phyloP scores from a whole-genome alignment of 1,140 invertebrate genomes.

The Nomia melanderi region DNA sequence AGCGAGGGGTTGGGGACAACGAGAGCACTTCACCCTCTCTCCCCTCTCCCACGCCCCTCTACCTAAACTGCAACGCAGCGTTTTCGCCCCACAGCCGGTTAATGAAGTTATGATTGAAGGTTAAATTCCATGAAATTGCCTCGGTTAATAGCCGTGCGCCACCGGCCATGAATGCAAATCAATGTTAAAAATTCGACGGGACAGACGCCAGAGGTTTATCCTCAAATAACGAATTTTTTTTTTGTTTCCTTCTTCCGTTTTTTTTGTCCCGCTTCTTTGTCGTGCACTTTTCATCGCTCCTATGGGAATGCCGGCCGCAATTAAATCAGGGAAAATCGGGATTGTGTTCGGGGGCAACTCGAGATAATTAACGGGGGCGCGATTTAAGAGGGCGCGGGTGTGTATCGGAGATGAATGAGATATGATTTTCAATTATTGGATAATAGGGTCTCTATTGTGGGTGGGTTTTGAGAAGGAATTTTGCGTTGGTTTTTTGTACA shows the following conservation, averaged over 20 bases:
- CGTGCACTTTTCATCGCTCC: background rate
- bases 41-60: too few species aligned
- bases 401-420: background rate
- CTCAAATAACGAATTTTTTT: conserved; percentile 37
- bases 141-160: conserved; percentile 65
- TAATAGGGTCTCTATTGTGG: too few species aligned
- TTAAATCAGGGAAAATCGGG: conserved; percentile 12
- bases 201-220: background rate
- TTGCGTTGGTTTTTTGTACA: too few species aligned
- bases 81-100: conserved; percentile 64
- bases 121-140: conserved; percentile 78
- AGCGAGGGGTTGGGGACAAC: conserved; percentile 24
- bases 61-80: conserved; percentile 37
- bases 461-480: too few species aligned
- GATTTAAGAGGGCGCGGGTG: too few species aligned
- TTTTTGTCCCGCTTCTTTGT: too few species aligned
- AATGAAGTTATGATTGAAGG: conserved; percentile 79
- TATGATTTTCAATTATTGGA: too few species aligned
- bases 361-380: conserved; percentile 16
- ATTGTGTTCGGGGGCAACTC: background rate
- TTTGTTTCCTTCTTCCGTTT: too few species aligned
- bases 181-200: conserved; percentile 53
- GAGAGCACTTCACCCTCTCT: conserved; percentile 36
- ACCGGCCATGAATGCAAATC: conserved; percentile 58
- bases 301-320: background rate